Conservation (phyloP, 2,113 vertebrate genomes). For the Paradisaea rubra region DNA sequence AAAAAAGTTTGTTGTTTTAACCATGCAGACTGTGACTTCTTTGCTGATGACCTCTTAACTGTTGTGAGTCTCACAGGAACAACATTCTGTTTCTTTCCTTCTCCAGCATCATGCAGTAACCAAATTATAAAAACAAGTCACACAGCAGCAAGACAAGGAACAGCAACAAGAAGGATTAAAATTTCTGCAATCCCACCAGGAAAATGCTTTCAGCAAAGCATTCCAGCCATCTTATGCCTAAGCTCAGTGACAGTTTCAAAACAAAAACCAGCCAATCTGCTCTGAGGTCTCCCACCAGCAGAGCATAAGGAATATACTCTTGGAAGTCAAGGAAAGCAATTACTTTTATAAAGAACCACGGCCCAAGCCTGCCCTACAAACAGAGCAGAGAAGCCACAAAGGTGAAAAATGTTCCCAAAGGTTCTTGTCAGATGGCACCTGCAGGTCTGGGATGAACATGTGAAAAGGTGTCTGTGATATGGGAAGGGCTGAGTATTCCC, state of each 20-base stretch:
- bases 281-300: not conserved
- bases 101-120: not conserved
- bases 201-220: not conserved
- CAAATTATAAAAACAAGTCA: not conserved
- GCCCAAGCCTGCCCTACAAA: not conserved
- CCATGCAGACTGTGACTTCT: not conserved
- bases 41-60: not conserved
- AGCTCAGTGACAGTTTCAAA: not conserved
- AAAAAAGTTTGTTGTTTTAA: not conserved
- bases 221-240: not conserved
- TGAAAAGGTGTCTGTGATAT: not conserved
- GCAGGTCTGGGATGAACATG: not conserved
- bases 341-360: not conserved
- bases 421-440: not conserved
- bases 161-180: not conserved
- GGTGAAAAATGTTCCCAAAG: not conserved
- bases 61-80: not conserved
- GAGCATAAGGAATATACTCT: not conserved
- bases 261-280: not conserved
- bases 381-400: not conserved
- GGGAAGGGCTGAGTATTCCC: not conserved
- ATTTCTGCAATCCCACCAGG: not conserved
- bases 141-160: not conserved
- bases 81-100: not conserved
- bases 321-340: not conserved